phyloP scores from a whole-genome alignment of 2,888 invertebrate species.

The Pandemis corylana region DNA sequence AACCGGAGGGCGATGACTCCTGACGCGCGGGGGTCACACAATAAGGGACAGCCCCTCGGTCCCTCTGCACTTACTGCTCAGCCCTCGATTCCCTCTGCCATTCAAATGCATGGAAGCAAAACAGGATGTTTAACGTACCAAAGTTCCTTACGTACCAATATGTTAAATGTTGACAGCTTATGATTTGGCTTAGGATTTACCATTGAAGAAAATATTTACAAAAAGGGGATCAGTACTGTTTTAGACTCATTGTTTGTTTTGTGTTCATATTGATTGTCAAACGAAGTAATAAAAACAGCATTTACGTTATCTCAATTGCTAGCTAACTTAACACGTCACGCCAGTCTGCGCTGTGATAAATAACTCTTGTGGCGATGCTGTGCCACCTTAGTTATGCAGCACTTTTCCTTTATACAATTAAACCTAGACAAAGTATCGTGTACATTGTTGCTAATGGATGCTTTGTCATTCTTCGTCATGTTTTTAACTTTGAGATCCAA shows the following conservation, averaged over 20 bases:
- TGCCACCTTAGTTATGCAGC: not conserved
- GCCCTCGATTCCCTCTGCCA: conserved; percentile 27
- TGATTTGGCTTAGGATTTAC: not conserved
- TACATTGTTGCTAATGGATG: conserved; percentile 12
- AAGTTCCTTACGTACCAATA: conserved; percentile 10
- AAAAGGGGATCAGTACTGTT: not conserved
- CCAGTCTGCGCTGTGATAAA: conserved; percentile 6
- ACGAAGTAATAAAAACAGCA: not conserved
- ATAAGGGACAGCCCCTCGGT: conserved; percentile 32
- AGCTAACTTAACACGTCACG: conserved; percentile 13
- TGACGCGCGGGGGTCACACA: conserved; percentile 26
- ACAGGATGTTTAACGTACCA: conserved; percentile 27
- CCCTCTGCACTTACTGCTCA: conserved; percentile 19
- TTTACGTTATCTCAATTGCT: conserved; percentile 16
- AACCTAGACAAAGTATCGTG: conserved; percentile 7
- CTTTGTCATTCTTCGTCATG: conserved; percentile 6
- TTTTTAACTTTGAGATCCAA: not conserved
- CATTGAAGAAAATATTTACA: not conserved
- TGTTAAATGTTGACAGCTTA: conserved; percentile 4
- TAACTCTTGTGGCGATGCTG: not conserved
- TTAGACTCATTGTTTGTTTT: not conserved
- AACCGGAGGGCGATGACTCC: conserved; percentile 38
- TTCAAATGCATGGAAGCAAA: conserved; percentile 30
- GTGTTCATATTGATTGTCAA: conserved; percentile 8
- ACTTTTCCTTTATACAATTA: conserved; percentile 8